These are phyloP conservation scores for Zeugodacus cucurbitae DNA, from an alignment of 1,140 invertebrate species.

Conservation along the genomic window DNA sequence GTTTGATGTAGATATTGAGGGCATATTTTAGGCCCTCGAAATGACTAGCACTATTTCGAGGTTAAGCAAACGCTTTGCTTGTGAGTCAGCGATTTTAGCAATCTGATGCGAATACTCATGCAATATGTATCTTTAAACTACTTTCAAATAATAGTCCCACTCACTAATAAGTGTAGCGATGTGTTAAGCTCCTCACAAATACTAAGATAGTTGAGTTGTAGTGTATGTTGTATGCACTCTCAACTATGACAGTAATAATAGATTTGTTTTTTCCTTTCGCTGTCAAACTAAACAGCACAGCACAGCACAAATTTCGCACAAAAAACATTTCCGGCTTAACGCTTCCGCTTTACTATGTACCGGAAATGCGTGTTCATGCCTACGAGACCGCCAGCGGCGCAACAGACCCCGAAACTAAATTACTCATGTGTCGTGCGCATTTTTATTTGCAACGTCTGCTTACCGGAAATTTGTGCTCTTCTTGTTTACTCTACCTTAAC, in stretches of 20 bases:
- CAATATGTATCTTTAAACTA: too few relatives aligned
- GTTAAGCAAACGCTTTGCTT: too few relatives aligned
- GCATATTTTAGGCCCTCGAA: too few relatives aligned
- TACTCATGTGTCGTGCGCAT: not conserved
- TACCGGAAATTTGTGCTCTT: conserved; percentile 26
- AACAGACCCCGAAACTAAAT: not conserved
- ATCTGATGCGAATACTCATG: too few relatives aligned
- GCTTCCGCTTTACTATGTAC: not conserved
- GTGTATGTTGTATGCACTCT: not conserved
- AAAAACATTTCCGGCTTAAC: conserved; percentile 35
- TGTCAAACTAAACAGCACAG: conserved; percentile 22
- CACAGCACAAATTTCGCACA: conserved; percentile 23
- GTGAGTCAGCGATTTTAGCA: too few relatives aligned
- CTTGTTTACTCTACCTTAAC: conserved; percentile 22
- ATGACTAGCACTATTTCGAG: too few relatives aligned
- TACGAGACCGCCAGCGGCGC: conserved; percentile 21
- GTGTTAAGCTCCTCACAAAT: too few relatives aligned
- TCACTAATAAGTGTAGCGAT: too few relatives aligned
- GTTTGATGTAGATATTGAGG: too few relatives aligned
- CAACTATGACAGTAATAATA: conserved; percentile 4
- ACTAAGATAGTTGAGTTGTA: too few relatives aligned
- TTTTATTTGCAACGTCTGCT: not conserved
- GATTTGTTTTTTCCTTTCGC: conserved; percentile 27
- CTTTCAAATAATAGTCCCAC: too few relatives aligned
- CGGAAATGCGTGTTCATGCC: conserved; percentile 37